Percentiles rank a stretch among this genome's conserved stretches.
Evolutionary conservation across 2,888 invertebrate species (phyloP).

Genomic region (Koerneria pararmatus): DNA sequence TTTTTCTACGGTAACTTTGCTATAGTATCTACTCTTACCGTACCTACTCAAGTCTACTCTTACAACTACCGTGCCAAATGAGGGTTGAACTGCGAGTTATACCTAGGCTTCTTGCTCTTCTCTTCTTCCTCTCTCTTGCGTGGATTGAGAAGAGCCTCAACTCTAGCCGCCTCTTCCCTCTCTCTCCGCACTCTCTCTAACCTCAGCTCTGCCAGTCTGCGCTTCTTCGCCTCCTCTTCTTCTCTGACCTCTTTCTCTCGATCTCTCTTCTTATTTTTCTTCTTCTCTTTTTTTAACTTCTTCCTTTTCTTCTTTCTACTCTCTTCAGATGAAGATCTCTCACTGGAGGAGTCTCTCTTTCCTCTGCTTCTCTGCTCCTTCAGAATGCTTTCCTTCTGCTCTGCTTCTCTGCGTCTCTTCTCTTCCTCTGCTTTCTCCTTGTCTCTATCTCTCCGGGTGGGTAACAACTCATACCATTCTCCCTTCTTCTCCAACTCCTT

Average conservation of each 20-base stretch:
- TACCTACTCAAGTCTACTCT: no score
- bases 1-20: no score
- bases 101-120: conserved; percentile 71
- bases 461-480: not conserved
- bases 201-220: conserved; percentile 65
- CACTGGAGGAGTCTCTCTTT: conserved; percentile 33
- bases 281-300: conserved; percentile 21
- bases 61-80: conserved; percentile 61
- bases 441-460: conserved; percentile 24
- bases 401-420: conserved; percentile 24
- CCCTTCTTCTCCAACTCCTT: conserved; percentile 21
- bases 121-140: conserved; percentile 56
- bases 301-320: conserved; percentile 25
- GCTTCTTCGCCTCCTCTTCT: conserved; percentile 49
- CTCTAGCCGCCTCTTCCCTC: conserved; percentile 72
- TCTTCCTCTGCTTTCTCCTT: conserved; percentile 21
- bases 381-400: not conserved
- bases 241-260: conserved; percentile 15
- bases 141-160: conserved; percentile 63
- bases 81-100: conserved; percentile 95
- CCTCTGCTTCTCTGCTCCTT: conserved; percentile 25
- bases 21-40: no score
- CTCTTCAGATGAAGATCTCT: not conserved
- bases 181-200: conserved; percentile 79
- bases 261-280: conserved; percentile 21